phyloP scores from a whole-genome alignment of 1,140 invertebrate species.

The Temnothorax longispinosus region DNA sequence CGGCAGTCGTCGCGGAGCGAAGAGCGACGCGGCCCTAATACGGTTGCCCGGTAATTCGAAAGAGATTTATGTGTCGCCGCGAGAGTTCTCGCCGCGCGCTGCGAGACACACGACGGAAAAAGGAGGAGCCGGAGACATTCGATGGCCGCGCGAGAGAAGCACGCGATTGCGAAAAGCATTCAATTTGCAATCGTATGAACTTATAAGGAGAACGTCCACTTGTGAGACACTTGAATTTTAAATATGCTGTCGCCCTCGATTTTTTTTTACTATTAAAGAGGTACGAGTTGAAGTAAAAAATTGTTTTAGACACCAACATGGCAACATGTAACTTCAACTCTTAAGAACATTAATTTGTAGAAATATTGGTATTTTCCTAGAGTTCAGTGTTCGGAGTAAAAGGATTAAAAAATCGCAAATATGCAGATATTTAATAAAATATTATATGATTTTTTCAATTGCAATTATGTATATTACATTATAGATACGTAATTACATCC shows the following conservation, averaged over 20 bases:
- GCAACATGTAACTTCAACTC: background rate
- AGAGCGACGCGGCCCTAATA: slow-evolving; percentile 31
- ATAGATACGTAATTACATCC: background rate
- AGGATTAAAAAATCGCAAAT: background rate
- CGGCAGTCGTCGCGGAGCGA: slow-evolving; percentile 32
- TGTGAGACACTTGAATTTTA: slow-evolving; percentile 25
- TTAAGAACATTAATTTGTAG: background rate
- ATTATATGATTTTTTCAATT: background rate
- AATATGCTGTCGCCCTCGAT: background rate
- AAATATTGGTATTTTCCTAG: background rate
- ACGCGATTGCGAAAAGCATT: background rate
- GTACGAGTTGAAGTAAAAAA: background rate
- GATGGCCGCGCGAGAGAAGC: background rate
- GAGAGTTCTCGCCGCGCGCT: slow-evolving; percentile 34
- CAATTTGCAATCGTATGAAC: slow-evolving; percentile 2
- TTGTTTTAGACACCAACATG: background rate
- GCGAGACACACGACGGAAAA: slow-evolving; percentile 25
- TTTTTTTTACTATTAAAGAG: background rate
- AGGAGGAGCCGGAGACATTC: slow-evolving; percentile 3
- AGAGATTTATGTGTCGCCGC: slow-evolving; percentile 44
- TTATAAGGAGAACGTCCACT: background rate
- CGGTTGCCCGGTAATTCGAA: slow-evolving; percentile 54
- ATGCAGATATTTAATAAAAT: background rate
- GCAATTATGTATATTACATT: background rate
- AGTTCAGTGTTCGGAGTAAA: background rate